Conservation (phyloP, 2,888 invertebrate species). For the Xylota sylvarum region DNA sequence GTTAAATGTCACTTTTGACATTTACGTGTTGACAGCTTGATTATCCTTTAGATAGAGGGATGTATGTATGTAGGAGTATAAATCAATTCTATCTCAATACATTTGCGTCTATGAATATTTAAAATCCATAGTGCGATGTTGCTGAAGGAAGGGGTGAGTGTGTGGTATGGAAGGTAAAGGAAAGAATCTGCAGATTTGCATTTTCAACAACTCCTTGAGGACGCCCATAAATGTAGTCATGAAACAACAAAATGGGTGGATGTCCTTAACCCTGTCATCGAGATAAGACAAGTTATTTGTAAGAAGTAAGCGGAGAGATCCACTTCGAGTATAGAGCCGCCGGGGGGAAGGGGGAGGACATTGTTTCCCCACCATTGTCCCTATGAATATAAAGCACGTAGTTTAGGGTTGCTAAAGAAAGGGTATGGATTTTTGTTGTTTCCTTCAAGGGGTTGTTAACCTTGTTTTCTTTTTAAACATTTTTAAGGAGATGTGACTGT, state of each 20-base stretch:
- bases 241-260: slow-evolving; percentile 60
- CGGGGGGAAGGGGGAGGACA: background rate
- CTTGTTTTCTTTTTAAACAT: slow-evolving; percentile 39
- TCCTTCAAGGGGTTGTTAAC: slow-evolving; percentile 39
- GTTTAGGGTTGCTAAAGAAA: slow-evolving; percentile 46
- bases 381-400: slow-evolving; percentile 69
- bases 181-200: slow-evolving; percentile 68
- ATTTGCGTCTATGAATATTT: slow-evolving; percentile 52
- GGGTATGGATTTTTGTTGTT: slow-evolving; percentile 21
- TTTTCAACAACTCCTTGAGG: slow-evolving; percentile 75
- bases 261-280: slow-evolving; percentile 75
- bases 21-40: slow-evolving; percentile 66
- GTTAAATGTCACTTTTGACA: slow-evolving; percentile 69
- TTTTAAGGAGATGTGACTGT: background rate
- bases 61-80: background rate
- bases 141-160: slow-evolving; percentile 29
- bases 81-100: background rate
- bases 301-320: slow-evolving; percentile 40
- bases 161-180: background rate
- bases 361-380: slow-evolving; percentile 47
- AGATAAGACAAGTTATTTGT: slow-evolving; percentile 63
- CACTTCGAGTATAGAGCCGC: slow-evolving; percentile 19
- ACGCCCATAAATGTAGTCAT: slow-evolving; percentile 72
- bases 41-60: slow-evolving; percentile 30
- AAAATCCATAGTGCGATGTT: background rate